Evolutionary conservation across 1,140 invertebrate species (phyloP), one percentile per base, ranked within the genome.

Genomic region (Brachionus calyciflorus): DNA sequence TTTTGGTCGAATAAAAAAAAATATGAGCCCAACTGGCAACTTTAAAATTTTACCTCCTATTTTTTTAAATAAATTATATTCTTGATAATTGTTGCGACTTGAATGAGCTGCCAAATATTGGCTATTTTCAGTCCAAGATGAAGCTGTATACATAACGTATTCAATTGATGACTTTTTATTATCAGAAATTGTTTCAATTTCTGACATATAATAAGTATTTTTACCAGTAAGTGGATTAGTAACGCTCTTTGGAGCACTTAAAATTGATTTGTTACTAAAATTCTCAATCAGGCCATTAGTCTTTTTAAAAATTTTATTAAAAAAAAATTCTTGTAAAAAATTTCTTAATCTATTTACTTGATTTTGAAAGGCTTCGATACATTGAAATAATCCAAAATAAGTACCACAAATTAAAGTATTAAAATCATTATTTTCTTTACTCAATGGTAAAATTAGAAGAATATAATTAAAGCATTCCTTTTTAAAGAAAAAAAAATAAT

Each of bases 91-190:
- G 33, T 51, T 24, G 14, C 46, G 17, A 24, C 69, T 73, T 14
- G 14, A 26, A 55, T 73, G 40, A 14, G 69, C 69, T 9, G 69
- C 24, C 26, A 73, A 73, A 51, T 30, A 73, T 24, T 73, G 69
- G 12, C 69, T 51, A 40, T 73, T 73, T 12, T 73, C 46, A 24
- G 46, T 30, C 69, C 69, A 73, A 33, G 69, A 73, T 41, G 69
- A 73, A n/a, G 69, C 69, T 30, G 28, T 30, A 26, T 73, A 73
- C 5, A 73, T 21, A 2, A 73, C 24, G 26, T 65, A 14, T 0
- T 65, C 60, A n/a, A 3, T 19, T 7, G 3, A 3, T 7, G 9
- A 7, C 14, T 46, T 5, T 7, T 14, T 10, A 14, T 46, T 7
- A 6, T 33, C 24, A 3, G 4, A 24, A 9, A n/a, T 51, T 10